These are phyloP conservation scores for Bucorvus abyssinicus DNA, from an alignment of 2,797 vertebrate genomes.

Conservation along the genomic window DNA sequence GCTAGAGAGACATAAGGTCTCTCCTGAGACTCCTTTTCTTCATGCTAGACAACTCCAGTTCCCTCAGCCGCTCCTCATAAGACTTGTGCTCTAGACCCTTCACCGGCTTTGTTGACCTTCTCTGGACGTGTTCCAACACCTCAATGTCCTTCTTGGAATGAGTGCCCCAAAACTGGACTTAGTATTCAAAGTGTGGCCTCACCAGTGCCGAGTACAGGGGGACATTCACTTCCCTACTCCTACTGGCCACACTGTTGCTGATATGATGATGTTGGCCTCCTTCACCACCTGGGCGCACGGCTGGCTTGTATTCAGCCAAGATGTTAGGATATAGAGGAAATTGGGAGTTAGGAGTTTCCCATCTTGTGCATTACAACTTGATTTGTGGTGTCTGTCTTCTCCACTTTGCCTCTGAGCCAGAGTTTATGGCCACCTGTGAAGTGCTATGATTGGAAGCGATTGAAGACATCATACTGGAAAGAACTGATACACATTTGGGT, in stretches of 20 bases:
- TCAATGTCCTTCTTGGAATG: not conserved
- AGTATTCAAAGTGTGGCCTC: not conserved
- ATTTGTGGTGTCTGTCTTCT: not conserved
- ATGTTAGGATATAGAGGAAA: not conserved
- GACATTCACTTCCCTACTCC: not conserved
- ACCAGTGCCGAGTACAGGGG: not conserved
- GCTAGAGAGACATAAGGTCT: not conserved
- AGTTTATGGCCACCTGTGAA: not conserved
- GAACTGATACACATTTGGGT: not conserved
- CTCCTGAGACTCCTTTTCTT: not conserved
- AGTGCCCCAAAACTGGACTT: not conserved
- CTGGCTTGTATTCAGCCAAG: not conserved
- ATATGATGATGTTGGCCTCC: not conserved
- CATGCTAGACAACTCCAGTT: not conserved
- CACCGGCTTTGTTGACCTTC: not conserved
- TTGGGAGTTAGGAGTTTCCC: not conserved
- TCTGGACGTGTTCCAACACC: not conserved
- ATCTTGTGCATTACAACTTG: not conserved
- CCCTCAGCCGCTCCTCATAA: accelerated
- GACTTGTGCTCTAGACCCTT: not conserved
- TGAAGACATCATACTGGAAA: not conserved
- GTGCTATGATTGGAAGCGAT: not conserved
- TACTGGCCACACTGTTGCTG: not conserved
- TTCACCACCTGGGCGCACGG: not conserved
- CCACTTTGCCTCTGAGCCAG: not conserved